These are phyloP conservation scores for Sterrhoptilus dennistouni DNA, from an alignment of 2,113 vertebrate genomes.

Conservation along the genomic window DNA sequence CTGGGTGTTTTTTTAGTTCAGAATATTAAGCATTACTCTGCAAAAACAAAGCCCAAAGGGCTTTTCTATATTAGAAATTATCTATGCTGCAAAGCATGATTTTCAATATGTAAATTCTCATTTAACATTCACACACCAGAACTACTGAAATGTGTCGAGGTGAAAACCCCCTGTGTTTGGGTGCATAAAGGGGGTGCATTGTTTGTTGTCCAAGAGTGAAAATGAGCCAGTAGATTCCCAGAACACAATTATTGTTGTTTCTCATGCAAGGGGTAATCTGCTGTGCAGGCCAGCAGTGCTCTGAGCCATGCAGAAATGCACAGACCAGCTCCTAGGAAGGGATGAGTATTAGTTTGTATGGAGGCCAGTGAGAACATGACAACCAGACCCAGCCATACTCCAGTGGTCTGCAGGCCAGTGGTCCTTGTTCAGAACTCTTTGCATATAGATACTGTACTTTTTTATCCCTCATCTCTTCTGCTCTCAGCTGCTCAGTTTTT, in stretches of 20 bases:
- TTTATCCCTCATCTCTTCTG: not conserved
- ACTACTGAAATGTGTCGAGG: not conserved
- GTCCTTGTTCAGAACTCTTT: not conserved
- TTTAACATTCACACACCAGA: not conserved
- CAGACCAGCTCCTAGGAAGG: not conserved
- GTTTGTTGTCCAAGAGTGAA: not conserved
- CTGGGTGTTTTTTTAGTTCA: not conserved
- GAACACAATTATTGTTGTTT: not conserved
- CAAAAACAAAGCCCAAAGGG: not conserved
- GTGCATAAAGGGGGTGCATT: not conserved
- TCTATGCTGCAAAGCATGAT: not conserved
- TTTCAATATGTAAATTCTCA: not conserved
- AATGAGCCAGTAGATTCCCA: not conserved
- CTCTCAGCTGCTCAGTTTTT: not conserved
- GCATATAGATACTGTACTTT: not conserved
- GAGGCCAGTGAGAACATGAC: not conserved
- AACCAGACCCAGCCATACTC: not conserved
- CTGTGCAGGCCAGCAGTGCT: not conserved
- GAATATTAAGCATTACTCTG: not conserved
- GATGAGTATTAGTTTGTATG: not conserved
- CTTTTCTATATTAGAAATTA: not conserved
- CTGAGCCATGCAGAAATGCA: not conserved
- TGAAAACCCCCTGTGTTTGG: not conserved
- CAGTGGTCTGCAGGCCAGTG: not conserved
- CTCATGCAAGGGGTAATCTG: not conserved